Evolutionary conservation across 2,797 vertebrate genomes (phyloP).

Genomic region (Acanthopagrus latus): DNA sequence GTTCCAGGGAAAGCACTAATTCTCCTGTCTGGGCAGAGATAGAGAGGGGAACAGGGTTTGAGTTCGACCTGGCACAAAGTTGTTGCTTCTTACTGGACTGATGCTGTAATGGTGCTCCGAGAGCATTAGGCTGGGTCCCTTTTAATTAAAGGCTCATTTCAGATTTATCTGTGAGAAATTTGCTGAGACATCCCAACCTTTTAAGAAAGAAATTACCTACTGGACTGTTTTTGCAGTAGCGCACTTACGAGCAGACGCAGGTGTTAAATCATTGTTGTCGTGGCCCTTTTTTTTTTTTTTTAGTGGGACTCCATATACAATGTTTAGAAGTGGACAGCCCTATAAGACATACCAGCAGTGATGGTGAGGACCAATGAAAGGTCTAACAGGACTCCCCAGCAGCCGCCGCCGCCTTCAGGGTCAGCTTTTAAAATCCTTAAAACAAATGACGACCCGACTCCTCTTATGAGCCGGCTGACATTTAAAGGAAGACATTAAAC

Average conservation of each 20-base stretch:
- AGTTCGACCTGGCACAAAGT: slow-evolving; percentile 52
- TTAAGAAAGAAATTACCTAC: background rate
- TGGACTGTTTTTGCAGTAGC: slow-evolving; percentile 14
- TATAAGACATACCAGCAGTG: slow-evolving; percentile 47
- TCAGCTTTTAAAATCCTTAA: slow-evolving; percentile 65
- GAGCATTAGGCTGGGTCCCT: slow-evolving; percentile 46
- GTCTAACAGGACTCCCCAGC: slow-evolving; percentile 40
- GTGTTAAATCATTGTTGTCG: slow-evolving; percentile 59
- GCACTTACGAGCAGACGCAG: slow-evolving; percentile 22
- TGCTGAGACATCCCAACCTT: slow-evolving; percentile 23
- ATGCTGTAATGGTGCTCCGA: slow-evolving; percentile 35
- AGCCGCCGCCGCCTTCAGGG: slow-evolving; percentile 43
- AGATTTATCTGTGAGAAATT: slow-evolving; percentile 32
- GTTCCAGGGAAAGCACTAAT: background rate
- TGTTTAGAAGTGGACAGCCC: slow-evolving; percentile 37
- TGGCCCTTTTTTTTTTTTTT: slow-evolving; percentile 40
- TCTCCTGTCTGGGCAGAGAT: background rate
- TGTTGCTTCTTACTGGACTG: slow-evolving; percentile 46
- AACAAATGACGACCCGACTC: slow-evolving; percentile 55
- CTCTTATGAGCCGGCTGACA: slow-evolving; percentile 42
- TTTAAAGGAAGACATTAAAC: slow-evolving; percentile 65
- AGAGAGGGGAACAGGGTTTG: background rate
- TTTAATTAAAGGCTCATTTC: slow-evolving; percentile 51
- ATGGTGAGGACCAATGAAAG: slow-evolving; percentile 42
- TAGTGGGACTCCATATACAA: slow-evolving; percentile 53